These are phyloP conservation scores for Scaptomyza caliginosa DNA, from an alignment of 2,888 invertebrate species.

Conservation along the genomic window DNA sequence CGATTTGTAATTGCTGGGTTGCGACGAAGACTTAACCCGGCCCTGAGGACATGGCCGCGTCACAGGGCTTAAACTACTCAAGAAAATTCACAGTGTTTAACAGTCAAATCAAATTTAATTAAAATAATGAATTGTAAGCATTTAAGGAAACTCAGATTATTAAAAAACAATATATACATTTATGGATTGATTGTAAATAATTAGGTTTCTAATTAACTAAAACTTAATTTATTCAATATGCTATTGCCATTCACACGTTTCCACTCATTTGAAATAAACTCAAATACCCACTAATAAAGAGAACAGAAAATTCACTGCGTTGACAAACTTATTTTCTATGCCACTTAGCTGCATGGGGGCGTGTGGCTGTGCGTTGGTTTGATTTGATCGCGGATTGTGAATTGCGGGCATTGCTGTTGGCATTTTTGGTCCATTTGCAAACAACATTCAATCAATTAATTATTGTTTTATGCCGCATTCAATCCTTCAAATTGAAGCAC, in stretches of 20 bases:
- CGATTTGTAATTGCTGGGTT: slow-evolving; percentile 49
- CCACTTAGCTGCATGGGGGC: slow-evolving; percentile 58
- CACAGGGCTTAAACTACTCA: slow-evolving; percentile 7
- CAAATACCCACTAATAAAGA: slow-evolving; percentile 15
- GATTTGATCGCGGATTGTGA: slow-evolving; percentile 19
- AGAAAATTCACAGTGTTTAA: slow-evolving; percentile 44
- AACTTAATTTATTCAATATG: not conserved
- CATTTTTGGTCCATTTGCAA: slow-evolving; percentile 33
- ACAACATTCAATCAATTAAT: slow-evolving; percentile 76
- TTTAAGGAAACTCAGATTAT: too few relatives aligned
- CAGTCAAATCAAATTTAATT: slow-evolving; percentile 53
- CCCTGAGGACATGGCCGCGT: slow-evolving; percentile 8
- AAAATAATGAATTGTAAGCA: too few relatives aligned
- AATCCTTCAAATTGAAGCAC: slow-evolving; percentile 61
- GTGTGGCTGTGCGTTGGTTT: slow-evolving; percentile 5
- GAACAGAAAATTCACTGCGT: slow-evolving; percentile 58
- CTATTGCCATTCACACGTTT: not conserved
- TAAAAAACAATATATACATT: too few relatives aligned
- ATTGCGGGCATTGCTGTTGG: slow-evolving; percentile 12
- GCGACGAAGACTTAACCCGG: slow-evolving; percentile 38
- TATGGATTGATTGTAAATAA: too few relatives aligned
- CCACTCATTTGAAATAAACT: not conserved
- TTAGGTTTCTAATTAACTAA: too few relatives aligned
- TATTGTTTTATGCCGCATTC: slow-evolving; percentile 72
- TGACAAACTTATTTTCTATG: slow-evolving; percentile 75